phyloP scores from a whole-genome alignment of 2,797 vertebrate species.

The Hydrocynus forskahlii region DNA sequence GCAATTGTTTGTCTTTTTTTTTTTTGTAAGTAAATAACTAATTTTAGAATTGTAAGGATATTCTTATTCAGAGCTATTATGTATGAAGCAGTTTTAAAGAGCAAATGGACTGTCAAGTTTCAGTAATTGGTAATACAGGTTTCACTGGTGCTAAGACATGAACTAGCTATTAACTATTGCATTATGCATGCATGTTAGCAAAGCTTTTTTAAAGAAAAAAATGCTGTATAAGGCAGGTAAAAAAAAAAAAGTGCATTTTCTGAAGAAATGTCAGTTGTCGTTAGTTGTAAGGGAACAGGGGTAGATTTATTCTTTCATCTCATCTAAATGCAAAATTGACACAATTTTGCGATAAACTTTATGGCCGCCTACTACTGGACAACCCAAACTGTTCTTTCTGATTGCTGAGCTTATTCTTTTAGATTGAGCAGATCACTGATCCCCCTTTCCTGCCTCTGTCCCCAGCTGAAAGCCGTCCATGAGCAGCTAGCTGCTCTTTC shows the following conservation, averaged over 20 bases:
- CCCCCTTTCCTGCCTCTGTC: slow-evolving; percentile 30
- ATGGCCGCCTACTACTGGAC: not conserved
- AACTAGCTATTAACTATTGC: too few species aligned
- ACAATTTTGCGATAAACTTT: too few species aligned
- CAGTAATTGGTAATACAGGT: not conserved
- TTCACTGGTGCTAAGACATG: too few species aligned
- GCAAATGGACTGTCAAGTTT: not conserved
- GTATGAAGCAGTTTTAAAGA: too few species aligned
- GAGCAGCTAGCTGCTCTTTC: slow-evolving; percentile 89
- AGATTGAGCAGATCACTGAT: slow-evolving; percentile 41
- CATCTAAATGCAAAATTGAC: too few species aligned
- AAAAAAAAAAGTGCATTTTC: not conserved
- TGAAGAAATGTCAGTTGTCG: too few species aligned
- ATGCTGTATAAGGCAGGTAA: not conserved
- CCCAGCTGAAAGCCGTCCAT: slow-evolving; percentile 87
- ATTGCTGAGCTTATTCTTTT: slow-evolving; percentile 8
- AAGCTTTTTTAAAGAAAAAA: not conserved
- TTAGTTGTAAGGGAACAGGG: too few species aligned
- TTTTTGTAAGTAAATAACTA: too few species aligned
- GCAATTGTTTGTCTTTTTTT: too few species aligned
- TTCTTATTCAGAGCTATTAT: not conserved
- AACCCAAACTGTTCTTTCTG: not conserved
- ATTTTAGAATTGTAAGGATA: too few species aligned
- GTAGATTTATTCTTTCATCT: too few species aligned
- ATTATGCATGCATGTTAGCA: not conserved